Percentiles rank a stretch among this genome's conserved stretches.
phyloP scores from a whole-genome alignment of 1,140 invertebrate species.

The Plutomurus gul region DNA sequence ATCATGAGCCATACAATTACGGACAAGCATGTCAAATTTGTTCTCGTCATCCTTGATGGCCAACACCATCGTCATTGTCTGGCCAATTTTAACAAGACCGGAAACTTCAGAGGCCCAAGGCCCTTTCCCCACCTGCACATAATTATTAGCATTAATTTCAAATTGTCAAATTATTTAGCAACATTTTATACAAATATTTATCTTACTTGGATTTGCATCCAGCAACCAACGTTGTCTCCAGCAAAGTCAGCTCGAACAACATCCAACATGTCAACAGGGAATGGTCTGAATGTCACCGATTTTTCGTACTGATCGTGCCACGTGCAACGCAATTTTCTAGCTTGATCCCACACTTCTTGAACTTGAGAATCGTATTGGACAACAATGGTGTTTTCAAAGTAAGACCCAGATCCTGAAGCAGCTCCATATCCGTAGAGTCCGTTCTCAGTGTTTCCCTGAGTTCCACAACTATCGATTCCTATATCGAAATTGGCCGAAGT shows the following conservation, averaged over 20 bases:
- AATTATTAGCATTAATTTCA: background rate
- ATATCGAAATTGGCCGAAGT: conserved; percentile 88
- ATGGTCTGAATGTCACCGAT: conserved; percentile 89
- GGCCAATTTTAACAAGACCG: conserved; percentile 90
- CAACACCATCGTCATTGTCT: conserved; percentile 96
- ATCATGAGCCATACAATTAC: conserved; percentile 92
- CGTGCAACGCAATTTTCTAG: conserved; percentile 85
- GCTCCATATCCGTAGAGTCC: conserved; percentile 80
- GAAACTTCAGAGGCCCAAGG: conserved; percentile 95
- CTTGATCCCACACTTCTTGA: conserved; percentile 95
- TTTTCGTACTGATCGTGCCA: conserved; percentile 97
- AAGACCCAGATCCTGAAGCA: conserved; percentile 84
- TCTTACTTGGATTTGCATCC: conserved; percentile 82
- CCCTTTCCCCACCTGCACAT: conserved; percentile 77
- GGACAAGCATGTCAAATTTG: conserved; percentile 93
- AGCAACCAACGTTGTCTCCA: conserved; percentile 92
- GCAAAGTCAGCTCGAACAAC: conserved; percentile 91
- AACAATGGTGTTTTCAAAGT: conserved; percentile 93
- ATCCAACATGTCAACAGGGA: conserved; percentile 94
- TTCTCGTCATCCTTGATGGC: conserved; percentile 95
- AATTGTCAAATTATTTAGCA: background rate
- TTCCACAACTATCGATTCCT: conserved; percentile 86
- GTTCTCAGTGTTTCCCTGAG: conserved; percentile 86
- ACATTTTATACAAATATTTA: background rate
- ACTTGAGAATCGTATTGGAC: conserved; percentile 93